Conservation (phyloP, 2,113 vertebrate genomes). For the Sturnira hondurensis region DNA sequence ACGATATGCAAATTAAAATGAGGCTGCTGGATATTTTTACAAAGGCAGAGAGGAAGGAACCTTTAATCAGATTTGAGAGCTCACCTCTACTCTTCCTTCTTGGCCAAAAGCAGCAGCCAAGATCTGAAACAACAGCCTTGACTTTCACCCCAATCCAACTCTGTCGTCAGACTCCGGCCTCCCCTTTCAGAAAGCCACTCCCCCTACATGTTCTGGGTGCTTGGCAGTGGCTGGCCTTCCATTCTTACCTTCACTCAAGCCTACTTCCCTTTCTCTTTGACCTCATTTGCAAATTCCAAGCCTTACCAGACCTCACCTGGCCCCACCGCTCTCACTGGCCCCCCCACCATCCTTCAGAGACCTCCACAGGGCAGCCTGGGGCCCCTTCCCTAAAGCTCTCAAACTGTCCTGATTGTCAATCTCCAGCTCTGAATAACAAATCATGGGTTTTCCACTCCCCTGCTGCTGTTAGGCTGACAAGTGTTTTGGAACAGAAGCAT, state of each 20-base stretch:
- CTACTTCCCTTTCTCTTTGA: background rate
- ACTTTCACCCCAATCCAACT: background rate
- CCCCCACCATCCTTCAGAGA: background rate
- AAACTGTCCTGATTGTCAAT: background rate
- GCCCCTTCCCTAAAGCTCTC: background rate
- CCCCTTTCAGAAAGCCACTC: background rate
- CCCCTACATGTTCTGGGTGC: background rate
- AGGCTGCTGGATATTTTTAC: constrained; percentile 51
- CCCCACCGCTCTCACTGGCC: background rate
- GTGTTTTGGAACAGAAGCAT: background rate
- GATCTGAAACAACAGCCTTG: background rate
- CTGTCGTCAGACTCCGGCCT: accelerated
- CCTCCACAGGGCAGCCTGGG: accelerated
- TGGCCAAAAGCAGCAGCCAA: background rate
- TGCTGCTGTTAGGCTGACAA: background rate
- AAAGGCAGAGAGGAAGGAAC: constrained; percentile 46
- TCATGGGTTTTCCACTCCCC: background rate
- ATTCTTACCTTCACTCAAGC: background rate
- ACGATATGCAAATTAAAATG: constrained; percentile 62
- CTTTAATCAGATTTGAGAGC: constrained; percentile 43
- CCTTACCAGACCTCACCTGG: background rate
- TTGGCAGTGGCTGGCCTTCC: background rate
- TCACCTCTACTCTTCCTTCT: constrained; percentile 19
- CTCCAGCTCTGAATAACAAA: background rate
- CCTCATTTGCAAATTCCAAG: background rate